Evolutionary conservation across 2,113 vertebrate species (phyloP), one percentile per base, ranked within the genome.

Genomic region (Misgurnus mizolepis): DNA sequence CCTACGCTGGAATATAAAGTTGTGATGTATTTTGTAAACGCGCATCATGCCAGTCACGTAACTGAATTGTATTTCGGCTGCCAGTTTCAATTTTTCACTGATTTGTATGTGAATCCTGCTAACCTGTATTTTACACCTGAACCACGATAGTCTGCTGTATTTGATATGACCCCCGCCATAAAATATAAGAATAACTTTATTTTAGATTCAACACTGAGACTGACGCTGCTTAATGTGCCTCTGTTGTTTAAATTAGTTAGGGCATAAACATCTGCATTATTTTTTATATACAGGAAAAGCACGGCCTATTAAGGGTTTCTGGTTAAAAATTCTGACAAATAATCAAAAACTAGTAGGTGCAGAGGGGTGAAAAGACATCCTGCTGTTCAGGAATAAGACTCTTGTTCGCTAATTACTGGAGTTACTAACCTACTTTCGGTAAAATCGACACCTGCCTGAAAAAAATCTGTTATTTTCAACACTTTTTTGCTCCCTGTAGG

Each of bases 341-440:
- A 64, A 69, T 22, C 22, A 62, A 50, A 62, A 34, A 34, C 1
- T 34, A 34, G 58, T 22, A 22, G 39, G 6, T 18, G 18, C 10
- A 43, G 12, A 43, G 22, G 58, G 65, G 18, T 60, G 67, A n/a
- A 72, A 39, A 78, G 66, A 14, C 6, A 47, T 7, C 17, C 67
- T 50, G 8, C 22, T 50, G 40, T 40, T 41, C 67, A 34, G 22
- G 18, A 76, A 62, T 34, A 34, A 67, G 64, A 70, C 55, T 62
- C 40, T 27, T 67, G 39, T 76, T 64, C 34, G 8, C 14, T 80
- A 82, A 86, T 83, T 82, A 67, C 40, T 43, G 49, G 45, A 82
- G 77, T 64, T 79, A 78, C 41, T 78, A 77, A 77, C 76, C 76
- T 71, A 78, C 60, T 76, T 80, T 72, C 67, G 58, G 65, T 50